Conservation (phyloP, 2,113 vertebrate species). For the Athene cunicularia region DNA sequence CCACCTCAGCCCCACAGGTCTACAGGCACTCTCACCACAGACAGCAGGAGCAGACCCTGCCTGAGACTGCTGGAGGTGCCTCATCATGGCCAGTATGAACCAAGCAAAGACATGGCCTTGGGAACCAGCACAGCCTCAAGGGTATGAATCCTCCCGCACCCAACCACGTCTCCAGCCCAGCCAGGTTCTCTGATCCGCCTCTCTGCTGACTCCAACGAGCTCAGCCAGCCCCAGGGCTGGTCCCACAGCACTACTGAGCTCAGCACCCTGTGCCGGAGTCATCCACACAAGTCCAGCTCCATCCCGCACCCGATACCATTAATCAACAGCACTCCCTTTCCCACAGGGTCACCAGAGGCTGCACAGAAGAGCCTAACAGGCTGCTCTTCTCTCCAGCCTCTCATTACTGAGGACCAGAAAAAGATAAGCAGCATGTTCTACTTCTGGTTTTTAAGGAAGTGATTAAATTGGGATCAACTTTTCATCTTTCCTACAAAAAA, state of each 20-base stretch:
- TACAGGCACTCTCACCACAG: not conserved
- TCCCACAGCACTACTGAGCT: not conserved
- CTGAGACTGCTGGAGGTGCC: not conserved
- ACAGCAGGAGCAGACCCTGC: not conserved
- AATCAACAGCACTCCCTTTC: not conserved
- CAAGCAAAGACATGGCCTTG: not conserved
- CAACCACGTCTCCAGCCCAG: accelerated
- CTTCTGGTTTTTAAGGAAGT: slow-evolving; percentile 19
- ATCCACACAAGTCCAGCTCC: not conserved
- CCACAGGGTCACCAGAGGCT: not conserved
- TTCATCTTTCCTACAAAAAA: slow-evolving; percentile 38
- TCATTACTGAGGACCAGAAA: not conserved
- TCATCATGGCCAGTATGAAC: not conserved
- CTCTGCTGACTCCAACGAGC: not conserved
- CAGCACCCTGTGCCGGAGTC: accelerated
- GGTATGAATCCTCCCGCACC: accelerated
- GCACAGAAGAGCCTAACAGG: not conserved
- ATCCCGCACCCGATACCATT: not conserved
- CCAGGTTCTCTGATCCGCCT: accelerated
- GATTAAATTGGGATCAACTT: not conserved
- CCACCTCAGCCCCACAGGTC: accelerated
- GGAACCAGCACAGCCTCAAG: not conserved
- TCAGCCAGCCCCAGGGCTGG: not conserved
- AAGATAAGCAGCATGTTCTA: not conserved
- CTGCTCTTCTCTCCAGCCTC: not conserved